Conservation (phyloP, 2,888 invertebrate genomes). For the Dorcus parallelipipedus region DNA sequence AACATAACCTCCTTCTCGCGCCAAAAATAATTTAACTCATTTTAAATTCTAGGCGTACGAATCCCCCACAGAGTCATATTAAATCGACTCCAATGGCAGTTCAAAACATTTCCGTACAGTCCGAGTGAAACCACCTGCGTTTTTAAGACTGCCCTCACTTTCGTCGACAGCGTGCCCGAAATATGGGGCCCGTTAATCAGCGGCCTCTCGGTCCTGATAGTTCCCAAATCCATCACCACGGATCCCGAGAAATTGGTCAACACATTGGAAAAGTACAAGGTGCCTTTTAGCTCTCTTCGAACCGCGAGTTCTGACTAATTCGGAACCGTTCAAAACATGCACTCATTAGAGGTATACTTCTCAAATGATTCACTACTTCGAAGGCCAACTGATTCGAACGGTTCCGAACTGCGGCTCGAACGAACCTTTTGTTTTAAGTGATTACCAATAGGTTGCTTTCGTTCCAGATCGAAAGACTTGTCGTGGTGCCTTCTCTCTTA, state of each 20-base stretch:
- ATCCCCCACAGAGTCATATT: conserved; percentile 72
- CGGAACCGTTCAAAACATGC: too few relatives aligned
- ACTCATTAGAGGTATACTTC: too few relatives aligned
- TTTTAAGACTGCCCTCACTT: conserved; percentile 88
- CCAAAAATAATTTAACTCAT: neutral
- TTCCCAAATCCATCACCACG: conserved; percentile 69
- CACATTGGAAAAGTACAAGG: conserved; percentile 67
- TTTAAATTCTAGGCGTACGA: conserved; percentile 64
- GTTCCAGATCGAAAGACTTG: conserved; percentile 64
- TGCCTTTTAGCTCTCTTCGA: conserved; percentile 33
- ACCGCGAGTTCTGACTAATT: too few relatives aligned
- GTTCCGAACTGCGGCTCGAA: too few relatives aligned
- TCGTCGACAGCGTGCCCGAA: conserved; percentile 86
- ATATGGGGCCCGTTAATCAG: conserved; percentile 82
- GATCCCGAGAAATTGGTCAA: conserved; percentile 74
- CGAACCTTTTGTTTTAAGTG: too few relatives aligned
- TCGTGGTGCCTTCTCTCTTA: conserved; percentile 80
- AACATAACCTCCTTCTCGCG: neutral
- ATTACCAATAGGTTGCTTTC: neutral
- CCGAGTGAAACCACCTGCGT: conserved; percentile 67
- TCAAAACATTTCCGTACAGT: conserved; percentile 73
- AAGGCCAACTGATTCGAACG: too few relatives aligned
- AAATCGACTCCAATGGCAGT: conserved; percentile 87
- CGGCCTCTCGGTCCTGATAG: conserved; percentile 67
- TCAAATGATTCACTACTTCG: too few relatives aligned